Percentiles rank a stretch among this genome's conserved stretches.
These are phyloP conservation scores for Paedocypris sp. DNA, from an alignment of 2,113 vertebrate genomes.

Conservation along the genomic window DNA sequence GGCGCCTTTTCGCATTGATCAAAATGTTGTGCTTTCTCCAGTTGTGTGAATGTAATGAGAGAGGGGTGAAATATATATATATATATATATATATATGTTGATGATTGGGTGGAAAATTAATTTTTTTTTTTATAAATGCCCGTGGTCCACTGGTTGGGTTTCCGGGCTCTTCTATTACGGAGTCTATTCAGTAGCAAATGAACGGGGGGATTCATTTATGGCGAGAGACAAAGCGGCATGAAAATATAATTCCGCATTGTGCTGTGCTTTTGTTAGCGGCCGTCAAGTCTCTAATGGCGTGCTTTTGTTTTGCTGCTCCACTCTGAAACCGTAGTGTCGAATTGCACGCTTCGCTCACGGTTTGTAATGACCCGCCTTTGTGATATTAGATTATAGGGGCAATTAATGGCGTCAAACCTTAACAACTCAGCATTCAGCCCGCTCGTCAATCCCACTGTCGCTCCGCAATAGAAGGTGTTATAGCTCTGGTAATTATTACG, in stretches of 20 bases:
- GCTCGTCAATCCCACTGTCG: constrained; percentile 32
- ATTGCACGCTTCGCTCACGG: constrained; percentile 58
- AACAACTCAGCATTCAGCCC: constrained; percentile 64
- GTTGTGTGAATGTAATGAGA: constrained; percentile 56
- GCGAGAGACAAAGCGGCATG: constrained; percentile 69
- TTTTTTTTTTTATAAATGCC: constrained; percentile 61
- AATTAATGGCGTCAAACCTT: constrained; percentile 75
- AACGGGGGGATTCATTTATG: constrained; percentile 65
- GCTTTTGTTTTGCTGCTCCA: constrained; percentile 65
- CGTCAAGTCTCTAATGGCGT: constrained; percentile 70
- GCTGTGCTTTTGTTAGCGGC: constrained; percentile 64
- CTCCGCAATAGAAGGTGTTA: constrained; percentile 45
- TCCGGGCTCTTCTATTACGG: constrained; percentile 46
- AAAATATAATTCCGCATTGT: constrained; percentile 77
- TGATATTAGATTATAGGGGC: constrained; percentile 79
- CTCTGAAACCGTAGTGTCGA: constrained; percentile 61
- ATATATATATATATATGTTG: no score
- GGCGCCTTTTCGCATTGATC: constrained; percentile 10
- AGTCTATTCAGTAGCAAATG: constrained; percentile 65
- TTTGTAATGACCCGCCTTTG: constrained; percentile 71
- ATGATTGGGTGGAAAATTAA: constrained; percentile 50
- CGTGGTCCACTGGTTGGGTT: constrained; percentile 55
- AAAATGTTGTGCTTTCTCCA: constrained; percentile 23
- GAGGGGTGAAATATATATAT: constrained; percentile 39
- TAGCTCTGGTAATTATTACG: constrained; percentile 71